Evolutionary conservation across 2,888 invertebrate species (phyloP).

Genomic region (Automeris io): DNA sequence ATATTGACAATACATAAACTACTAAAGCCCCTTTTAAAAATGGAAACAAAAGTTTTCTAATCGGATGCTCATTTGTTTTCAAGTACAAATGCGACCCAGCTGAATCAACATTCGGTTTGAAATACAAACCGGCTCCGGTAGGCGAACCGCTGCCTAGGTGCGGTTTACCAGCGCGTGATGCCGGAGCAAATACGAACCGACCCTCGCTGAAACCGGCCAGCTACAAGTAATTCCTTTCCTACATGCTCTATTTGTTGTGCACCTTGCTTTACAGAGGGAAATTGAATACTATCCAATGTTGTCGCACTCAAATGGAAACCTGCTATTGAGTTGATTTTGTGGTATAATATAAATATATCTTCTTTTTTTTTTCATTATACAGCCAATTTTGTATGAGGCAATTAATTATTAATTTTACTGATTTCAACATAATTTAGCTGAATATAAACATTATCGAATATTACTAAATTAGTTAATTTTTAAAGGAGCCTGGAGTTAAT

Average conservation of each 20-base stretch:
- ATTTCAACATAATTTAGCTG: too few species aligned
- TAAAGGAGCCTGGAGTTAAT: too few species aligned
- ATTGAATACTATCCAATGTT: constrained; percentile 9
- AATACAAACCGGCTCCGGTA: constrained; percentile 25
- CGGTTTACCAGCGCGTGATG: constrained; percentile 44
- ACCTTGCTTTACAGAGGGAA: constrained; percentile 21
- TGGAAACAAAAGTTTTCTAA: constrained; percentile 27
- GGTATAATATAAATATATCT: too few species aligned
- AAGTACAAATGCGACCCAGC: constrained; percentile 21
- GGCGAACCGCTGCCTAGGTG: constrained; percentile 28
- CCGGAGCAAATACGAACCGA: constrained; percentile 43
- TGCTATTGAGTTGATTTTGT: background rate
- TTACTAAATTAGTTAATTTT: too few species aligned
- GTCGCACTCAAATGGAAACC: background rate
- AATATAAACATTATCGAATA: too few species aligned
- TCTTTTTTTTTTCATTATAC: too few species aligned
- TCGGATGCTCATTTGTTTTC: constrained; percentile 25
- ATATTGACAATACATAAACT: too few species aligned
- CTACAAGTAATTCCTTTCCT: constrained; percentile 43
- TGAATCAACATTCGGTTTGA: constrained; percentile 30
- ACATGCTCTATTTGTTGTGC: constrained; percentile 42
- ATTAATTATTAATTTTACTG: too few species aligned
- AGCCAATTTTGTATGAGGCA: too few species aligned
- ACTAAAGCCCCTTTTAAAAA: too few species aligned
- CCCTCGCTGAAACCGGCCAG: constrained; percentile 35